Evolutionary conservation across 2,888 invertebrate genomes (phyloP).

Genomic region (Drosophila nr. fundita): DNA sequence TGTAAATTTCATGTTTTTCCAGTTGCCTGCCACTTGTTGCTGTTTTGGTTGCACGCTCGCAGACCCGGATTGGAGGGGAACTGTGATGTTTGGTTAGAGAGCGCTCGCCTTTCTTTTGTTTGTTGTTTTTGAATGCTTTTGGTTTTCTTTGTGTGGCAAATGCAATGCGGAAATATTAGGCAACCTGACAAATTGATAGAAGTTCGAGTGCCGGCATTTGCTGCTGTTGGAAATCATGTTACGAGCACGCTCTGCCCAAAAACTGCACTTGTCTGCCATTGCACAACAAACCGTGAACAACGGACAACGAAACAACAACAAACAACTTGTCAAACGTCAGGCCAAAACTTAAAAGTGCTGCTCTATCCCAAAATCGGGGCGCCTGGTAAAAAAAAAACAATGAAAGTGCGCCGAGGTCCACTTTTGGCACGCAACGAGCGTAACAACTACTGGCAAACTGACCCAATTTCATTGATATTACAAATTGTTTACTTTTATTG

Average conservation of each 20-base stretch:
- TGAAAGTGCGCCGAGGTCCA: conserved; percentile 56
- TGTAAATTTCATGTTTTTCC: conserved; percentile 54
- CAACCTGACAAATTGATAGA: conserved; percentile 53
- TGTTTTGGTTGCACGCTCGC: conserved; percentile 53
- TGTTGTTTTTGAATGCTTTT: conserved; percentile 15
- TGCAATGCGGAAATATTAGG: conserved; percentile 68
- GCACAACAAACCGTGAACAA: conserved; percentile 24
- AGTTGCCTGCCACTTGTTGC: conserved; percentile 55
- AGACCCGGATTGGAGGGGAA: conserved; percentile 23
- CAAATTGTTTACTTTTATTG: conserved; percentile 73
- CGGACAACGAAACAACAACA: conserved; percentile 28
- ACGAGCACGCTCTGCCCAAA: conserved; percentile 7
- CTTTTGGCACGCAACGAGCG: conserved; percentile 74
- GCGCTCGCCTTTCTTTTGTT: conserved; percentile 16
- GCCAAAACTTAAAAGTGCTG: conserved; percentile 44
- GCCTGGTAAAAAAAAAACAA: conserved; percentile 39
- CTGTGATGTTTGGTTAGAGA: conserved; percentile 13
- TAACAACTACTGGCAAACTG: conserved; percentile 67
- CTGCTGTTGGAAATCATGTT: conserved; percentile 36
- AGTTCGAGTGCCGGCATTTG: conserved; percentile 45
- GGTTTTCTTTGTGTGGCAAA: conserved; percentile 21
- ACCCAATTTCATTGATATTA: conserved; percentile 77
- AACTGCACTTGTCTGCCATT: conserved; percentile 34
- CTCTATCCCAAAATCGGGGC: conserved; percentile 52
- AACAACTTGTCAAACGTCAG: conserved; percentile 68